Evolutionary conservation across 2,113 vertebrate species (phyloP), one percentile per base, ranked within the genome.

Genomic region (Capricornis sumatraensis): DNA sequence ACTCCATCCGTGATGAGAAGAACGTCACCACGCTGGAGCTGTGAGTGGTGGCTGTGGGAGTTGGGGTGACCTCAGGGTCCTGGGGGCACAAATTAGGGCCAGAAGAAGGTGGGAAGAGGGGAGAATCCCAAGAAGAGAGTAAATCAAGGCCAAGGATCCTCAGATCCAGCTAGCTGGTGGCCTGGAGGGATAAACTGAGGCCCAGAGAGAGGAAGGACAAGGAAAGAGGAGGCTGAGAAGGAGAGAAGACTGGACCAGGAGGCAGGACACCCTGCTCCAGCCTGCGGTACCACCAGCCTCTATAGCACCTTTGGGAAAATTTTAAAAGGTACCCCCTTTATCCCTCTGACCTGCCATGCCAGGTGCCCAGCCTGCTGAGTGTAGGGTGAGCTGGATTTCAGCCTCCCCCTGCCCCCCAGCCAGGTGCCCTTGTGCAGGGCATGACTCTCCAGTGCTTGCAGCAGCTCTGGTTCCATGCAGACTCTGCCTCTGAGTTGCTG

Each of bases 11-110:
- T 0, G 88, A 94, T 5, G 0, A 0, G 0, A 97, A 98, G 14
- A 90, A 98, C 6, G 84, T 91, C 36, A 40, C 76, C 76, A 89
- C 97, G 2, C 89, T 97, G 94, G 53, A 40, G 87, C 92, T 99
- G 98, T 99, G 97, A 93, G 98, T 98, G 62, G 30, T 7, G 21
- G 19, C 33, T 21, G 28, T 3, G 55, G 60, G 55, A 13, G 19
- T 16, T 5, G 2, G 27, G 57, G 9, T 45, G 64, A 6, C 1
- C 0, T 17, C 60, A 43, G 45, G 60, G 3, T 36, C 40, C 82
- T 7, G 47, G 60, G 12, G 57, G 36, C 83, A 50, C 25, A 7
- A 8, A 28, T 1, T 2, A 3, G 28, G 13, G 53, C 58, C 40
- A 9, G 30, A 25, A 89, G 79, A 84, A 64, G 78, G 74, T 11